Conservation (phyloP, 2,888 invertebrate genomes). For the Orthosia gracilis region DNA sequence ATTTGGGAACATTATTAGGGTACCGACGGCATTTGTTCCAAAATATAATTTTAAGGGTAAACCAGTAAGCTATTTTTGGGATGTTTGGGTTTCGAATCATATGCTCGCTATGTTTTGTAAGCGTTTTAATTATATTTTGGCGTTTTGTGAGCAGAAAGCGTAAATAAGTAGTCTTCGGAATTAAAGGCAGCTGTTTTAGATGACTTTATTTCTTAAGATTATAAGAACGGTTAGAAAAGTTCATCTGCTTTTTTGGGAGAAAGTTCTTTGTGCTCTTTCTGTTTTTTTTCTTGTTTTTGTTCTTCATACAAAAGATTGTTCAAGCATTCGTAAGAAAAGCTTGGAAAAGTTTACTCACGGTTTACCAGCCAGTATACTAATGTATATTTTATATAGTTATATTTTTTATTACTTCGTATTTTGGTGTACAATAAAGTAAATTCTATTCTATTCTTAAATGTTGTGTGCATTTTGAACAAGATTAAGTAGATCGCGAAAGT, state of each 20-base stretch:
- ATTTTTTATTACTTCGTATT: too few species aligned
- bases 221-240: not conserved
- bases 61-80: conserved; percentile 78
- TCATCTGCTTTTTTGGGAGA: not conserved
- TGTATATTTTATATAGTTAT: not conserved
- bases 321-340: not conserved
- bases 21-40: conserved; percentile 66
- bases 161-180: conserved; percentile 10
- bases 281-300: not conserved
- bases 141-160: conserved; percentile 21
- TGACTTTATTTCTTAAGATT: not conserved
- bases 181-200: not conserved
- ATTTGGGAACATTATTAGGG: conserved; percentile 71
- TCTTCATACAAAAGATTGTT: not conserved
- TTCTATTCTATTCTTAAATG: too few species aligned
- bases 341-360: conserved; percentile 7
- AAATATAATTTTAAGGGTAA: conserved; percentile 71
- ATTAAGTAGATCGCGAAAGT: conserved; percentile 34
- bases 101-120: conserved; percentile 46
- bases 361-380: not conserved
- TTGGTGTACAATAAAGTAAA: too few species aligned
- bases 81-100: conserved; percentile 75
- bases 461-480: conserved; percentile 26
- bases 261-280: not conserved
- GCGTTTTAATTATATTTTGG: conserved; percentile 57